A percentile compares a stretch with the other conserved stretches of the same genome.
Conservation (phyloP, 1,140 invertebrate genomes). For the Brachionus rotundiformis region DNA sequence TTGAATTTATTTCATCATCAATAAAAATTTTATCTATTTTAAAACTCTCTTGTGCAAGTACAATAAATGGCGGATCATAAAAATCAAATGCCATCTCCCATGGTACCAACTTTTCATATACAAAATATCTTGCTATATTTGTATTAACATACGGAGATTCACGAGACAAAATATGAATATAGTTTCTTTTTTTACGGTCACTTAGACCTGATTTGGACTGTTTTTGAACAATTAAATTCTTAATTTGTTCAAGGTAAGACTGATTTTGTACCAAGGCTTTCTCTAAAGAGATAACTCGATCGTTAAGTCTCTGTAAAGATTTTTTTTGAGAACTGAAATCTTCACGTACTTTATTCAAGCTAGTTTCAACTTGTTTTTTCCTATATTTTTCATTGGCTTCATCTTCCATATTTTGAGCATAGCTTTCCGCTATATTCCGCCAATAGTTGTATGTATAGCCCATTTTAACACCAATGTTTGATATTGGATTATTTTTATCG, state of each 20-base stretch:
- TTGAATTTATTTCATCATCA: slow-evolving; percentile 51
- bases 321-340: slow-evolving; percentile 38
- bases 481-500: not conserved
- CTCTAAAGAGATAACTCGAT: slow-evolving; percentile 42
- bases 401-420: slow-evolving; percentile 19
- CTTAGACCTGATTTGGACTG: slow-evolving; percentile 10
- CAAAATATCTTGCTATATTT: slow-evolving; percentile 33
- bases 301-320: slow-evolving; percentile 26
- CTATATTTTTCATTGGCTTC: slow-evolving; percentile 37
- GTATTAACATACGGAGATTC: slow-evolving; percentile 44
- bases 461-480: not conserved
- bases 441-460: slow-evolving; percentile 37
- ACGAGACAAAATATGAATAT: slow-evolving; percentile 50
- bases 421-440: slow-evolving; percentile 34
- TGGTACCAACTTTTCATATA: slow-evolving; percentile 23
- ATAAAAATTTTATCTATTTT: slow-evolving; percentile 42
- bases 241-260: slow-evolving; percentile 46
- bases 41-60: slow-evolving; percentile 4
- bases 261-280: slow-evolving; percentile 36
- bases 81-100: slow-evolving; percentile 50
- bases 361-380: slow-evolving; percentile 21
- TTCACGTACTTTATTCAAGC: slow-evolving; percentile 42
- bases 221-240: slow-evolving; percentile 48
- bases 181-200: slow-evolving; percentile 28
- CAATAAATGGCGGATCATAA: slow-evolving; percentile 45